These are phyloP conservation scores for Choristoneura fumiferana DNA, from an alignment of 1,140 invertebrate genomes.

Conservation along the genomic window DNA sequence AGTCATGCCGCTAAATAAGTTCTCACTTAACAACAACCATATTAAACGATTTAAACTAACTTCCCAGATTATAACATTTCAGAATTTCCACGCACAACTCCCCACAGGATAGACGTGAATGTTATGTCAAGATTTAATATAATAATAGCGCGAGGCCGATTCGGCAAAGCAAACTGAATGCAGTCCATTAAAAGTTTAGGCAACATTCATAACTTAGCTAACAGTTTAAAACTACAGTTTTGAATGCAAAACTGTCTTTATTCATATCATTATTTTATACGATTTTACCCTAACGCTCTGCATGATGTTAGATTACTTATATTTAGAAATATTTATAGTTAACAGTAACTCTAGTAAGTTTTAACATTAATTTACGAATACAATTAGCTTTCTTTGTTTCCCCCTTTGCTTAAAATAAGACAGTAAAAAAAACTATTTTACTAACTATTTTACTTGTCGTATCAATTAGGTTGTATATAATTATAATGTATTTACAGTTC, in stretches of 20 bases:
- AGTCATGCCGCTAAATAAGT: slow-evolving; percentile 12
- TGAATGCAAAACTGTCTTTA: slow-evolving; percentile 12
- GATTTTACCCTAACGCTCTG: background rate
- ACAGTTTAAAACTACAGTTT: slow-evolving; percentile 21
- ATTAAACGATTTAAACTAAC: slow-evolving; percentile 21
- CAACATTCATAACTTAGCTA: slow-evolving; percentile 45
- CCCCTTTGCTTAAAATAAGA: too few relatives aligned
- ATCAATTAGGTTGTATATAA: too few relatives aligned
- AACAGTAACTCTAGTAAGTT: too few relatives aligned
- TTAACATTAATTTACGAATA: too few relatives aligned
- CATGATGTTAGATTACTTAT: too few relatives aligned
- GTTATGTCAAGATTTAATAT: slow-evolving; percentile 26
- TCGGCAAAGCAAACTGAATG: slow-evolving; percentile 50
- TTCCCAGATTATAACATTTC: slow-evolving; percentile 14
- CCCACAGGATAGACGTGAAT: slow-evolving; percentile 20
- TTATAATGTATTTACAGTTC: too few relatives aligned
- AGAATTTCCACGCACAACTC: slow-evolving; percentile 22
- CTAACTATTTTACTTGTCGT: too few relatives aligned
- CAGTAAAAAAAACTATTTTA: too few relatives aligned
- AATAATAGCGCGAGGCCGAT: slow-evolving; percentile 35
- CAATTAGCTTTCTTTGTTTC: too few relatives aligned
- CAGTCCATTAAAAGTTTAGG: slow-evolving; percentile 57
- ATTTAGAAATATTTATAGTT: too few relatives aligned
- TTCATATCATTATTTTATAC: slow-evolving; percentile 9
- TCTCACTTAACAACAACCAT: slow-evolving; percentile 19